phyloP scores from a whole-genome alignment of 2,113 vertebrate species.

The human (Homo sapiens) region DNA sequence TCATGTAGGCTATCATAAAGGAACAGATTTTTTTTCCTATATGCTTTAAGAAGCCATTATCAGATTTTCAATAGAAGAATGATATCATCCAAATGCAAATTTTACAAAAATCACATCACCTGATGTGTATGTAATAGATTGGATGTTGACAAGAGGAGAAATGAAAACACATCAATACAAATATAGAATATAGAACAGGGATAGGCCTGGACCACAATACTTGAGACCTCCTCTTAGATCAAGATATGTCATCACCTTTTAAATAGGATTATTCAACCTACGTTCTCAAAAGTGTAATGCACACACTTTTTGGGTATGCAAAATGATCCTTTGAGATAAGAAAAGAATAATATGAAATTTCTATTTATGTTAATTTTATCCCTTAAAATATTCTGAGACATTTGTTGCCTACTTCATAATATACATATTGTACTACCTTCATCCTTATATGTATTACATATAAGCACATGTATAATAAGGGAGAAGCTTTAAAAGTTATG shows the following conservation, averaged over 20 bases:
- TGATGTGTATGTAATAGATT: neutral
- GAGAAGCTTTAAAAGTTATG: neutral
- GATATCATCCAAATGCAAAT: neutral
- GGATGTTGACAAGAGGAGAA: neutral
- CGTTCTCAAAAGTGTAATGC: neutral
- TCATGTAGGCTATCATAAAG: neutral
- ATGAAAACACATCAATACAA: neutral
- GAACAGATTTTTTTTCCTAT: neutral
- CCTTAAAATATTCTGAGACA: neutral
- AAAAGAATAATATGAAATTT: neutral
- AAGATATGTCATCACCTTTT: neutral
- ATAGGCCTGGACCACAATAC: neutral
- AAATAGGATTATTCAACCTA: neutral
- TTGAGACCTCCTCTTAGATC: neutral
- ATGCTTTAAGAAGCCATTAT: neutral
- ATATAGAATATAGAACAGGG: neutral
- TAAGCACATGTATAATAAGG: neutral
- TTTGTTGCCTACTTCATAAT: neutral
- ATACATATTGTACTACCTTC: neutral
- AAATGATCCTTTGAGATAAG: neutral
- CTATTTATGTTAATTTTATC: neutral
- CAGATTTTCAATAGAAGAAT: neutral
- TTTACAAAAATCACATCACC: neutral
- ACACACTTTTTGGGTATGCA: neutral
- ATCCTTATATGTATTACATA: neutral